These are phyloP conservation scores for Hydrozoanthus gracilis DNA, from an alignment of 92 coral and sea anemone species.

Conservation along the genomic window DNA sequence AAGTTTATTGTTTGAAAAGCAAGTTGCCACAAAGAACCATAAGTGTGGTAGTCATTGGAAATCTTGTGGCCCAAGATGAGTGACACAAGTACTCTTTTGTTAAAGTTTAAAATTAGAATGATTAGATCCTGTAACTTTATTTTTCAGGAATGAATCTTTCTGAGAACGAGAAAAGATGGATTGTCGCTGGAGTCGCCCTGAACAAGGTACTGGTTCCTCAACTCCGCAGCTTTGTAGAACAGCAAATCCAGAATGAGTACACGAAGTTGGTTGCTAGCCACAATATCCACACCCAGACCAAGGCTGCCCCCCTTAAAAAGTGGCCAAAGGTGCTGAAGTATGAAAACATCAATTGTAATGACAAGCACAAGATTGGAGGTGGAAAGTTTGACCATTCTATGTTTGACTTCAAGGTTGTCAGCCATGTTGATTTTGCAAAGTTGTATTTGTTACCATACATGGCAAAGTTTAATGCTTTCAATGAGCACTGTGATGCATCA, in stretches of 20 bases:
- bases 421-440: slow-evolving; percentile 57
- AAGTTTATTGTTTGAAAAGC: too few species aligned
- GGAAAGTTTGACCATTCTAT: slow-evolving; percentile 43
- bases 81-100: too few species aligned
- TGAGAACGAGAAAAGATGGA: slow-evolving; percentile 29
- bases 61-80: too few species aligned
- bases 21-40: too few species aligned
- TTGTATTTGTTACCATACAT: slow-evolving; percentile 50
- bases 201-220: slow-evolving; percentile 34
- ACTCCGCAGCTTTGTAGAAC: not conserved
- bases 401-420: slow-evolving; percentile 51
- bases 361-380: not conserved
- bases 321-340: slow-evolving; percentile 38
- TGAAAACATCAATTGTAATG: slow-evolving; percentile 48
- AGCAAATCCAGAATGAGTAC: not conserved
- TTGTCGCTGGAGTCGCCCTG: slow-evolving; percentile 29
- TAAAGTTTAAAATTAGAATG: too few species aligned
- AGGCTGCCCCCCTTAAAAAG: not conserved
- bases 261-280: not conserved
- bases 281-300: slow-evolving; percentile 1
- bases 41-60: too few species aligned
- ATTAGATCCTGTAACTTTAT: too few species aligned
- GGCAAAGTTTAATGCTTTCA: slow-evolving; percentile 64
- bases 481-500: slow-evolving; percentile 63
- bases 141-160: slow-evolving; percentile 41